Evolutionary conservation across 2,113 vertebrate genomes (phyloP), one percentile per base, ranked within the genome.

Genomic region (Beaufortia kweichowensis): DNA sequence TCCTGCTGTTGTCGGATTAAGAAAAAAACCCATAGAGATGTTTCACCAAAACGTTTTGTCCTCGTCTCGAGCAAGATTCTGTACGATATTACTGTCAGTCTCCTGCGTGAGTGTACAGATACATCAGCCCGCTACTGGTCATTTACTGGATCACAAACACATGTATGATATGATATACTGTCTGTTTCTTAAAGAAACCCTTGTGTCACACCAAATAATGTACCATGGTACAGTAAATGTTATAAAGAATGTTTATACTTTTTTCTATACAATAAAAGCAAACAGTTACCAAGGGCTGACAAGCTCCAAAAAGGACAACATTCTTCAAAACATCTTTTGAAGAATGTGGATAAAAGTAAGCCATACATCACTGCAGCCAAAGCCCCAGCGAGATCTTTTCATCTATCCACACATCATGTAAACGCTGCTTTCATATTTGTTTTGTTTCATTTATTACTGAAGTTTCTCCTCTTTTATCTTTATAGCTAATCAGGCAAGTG

Each of bases 401-500:
- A 76, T 57, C 17, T 66, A 67, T 28, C 66, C 26, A 1, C 21
- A 57, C n/a, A n/a, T 3, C 31, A 59, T 46, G 29, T 64, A 12
- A 29, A 43, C 28, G 55, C 48, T 59, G 35, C 9, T 63, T 61
- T 46, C 6, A 46, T 74, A 21, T 50, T 50, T 53, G 26, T 75
- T 75, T 46, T 48, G 24, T 26, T 74, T 74, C 33, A 29, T 57
- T 29, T 59, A 15, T 9, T 43, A 43, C 60, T 23, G 14, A 50
- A 19, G 35, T 8, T 55, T 21, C 60, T 64, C 28, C 60, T 64
- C 39, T 64, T 62, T 35, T 26, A 31, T 35, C 29, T 14, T n/a
- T 50, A 7, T 61, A 59, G 15, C 43, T 62, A 43, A 74, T 76
- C 74, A 29, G 35, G 26, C 75, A 67, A 55, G 35, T 28, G 61